Evolutionary conservation across 2,113 vertebrate species (phyloP).

Genomic region (Archocentrus centrarchus): DNA sequence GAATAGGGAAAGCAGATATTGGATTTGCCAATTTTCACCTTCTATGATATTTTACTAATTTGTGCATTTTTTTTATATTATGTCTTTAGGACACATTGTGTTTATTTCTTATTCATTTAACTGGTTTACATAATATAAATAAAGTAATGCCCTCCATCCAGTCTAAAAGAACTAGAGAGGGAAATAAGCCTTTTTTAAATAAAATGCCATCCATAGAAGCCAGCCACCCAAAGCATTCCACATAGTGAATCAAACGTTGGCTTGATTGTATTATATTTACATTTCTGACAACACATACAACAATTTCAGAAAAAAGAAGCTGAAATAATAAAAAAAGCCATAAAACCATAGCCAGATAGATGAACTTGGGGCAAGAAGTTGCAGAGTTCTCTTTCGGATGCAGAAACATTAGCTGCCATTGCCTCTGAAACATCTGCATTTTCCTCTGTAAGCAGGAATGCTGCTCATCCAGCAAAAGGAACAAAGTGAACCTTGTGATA

Average conservation of each 20-base stretch:
- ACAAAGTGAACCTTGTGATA: neutral
- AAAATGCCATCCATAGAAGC: neutral
- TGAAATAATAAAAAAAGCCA: neutral
- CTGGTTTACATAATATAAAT: neutral
- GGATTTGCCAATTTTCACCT: neutral
- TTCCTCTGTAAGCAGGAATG: neutral
- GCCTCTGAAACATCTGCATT: neutral
- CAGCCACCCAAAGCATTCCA: neutral
- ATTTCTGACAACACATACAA: neutral
- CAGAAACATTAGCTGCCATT: neutral
- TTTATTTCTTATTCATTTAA: neutral
- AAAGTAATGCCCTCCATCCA: too few relatives aligned
- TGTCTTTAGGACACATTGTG: neutral
- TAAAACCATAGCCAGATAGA: neutral
- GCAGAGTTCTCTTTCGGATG: neutral
- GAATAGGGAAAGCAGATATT: neutral
- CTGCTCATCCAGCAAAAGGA: neutral
- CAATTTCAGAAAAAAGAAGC: neutral
- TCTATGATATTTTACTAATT: neutral
- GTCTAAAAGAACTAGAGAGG: neutral
- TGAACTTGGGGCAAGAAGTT: neutral
- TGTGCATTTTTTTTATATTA: neutral
- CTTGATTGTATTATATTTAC: neutral
- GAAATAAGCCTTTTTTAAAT: neutral
- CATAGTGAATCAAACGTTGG: accelerated